phyloP scores from a whole-genome alignment of 2,113 vertebrate species.

The Notiomystis cincta region DNA sequence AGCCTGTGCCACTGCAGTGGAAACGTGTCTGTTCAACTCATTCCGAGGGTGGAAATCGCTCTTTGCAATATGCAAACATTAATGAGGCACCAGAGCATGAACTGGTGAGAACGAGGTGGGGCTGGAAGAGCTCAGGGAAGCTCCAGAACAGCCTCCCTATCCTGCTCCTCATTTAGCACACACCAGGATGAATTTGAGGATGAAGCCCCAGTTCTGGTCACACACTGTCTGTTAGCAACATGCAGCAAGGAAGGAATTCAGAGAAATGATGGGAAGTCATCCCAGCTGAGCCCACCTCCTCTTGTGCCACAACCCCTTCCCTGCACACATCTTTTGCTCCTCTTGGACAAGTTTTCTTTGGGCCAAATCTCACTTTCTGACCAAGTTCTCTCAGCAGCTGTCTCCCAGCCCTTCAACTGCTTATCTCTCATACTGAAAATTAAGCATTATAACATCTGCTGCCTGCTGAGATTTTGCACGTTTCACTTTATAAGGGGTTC shows the following conservation, averaged over 20 bases:
- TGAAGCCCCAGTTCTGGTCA: not conserved
- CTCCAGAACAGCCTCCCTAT: not conserved
- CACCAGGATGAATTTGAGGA: not conserved
- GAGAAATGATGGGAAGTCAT: not conserved
- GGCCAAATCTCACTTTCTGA: not conserved
- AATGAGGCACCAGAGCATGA: not conserved
- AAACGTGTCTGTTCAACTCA: not conserved
- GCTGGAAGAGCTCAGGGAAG: not conserved
- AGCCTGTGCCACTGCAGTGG: not conserved
- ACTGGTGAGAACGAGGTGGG: not conserved
- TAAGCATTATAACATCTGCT: not conserved
- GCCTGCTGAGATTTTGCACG: not conserved
- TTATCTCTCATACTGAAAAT: not conserved
- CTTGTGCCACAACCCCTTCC: not conserved
- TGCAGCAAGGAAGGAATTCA: not conserved
- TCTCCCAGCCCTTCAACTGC: not conserved
- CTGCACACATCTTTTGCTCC: not conserved
- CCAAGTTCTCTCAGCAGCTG: not conserved
- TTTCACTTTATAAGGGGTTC: not conserved
- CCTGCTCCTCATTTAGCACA: not conserved
- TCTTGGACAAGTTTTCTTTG: not conserved
- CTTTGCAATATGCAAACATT: not conserved
- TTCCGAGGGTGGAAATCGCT: not conserved
- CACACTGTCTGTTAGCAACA: accelerated
- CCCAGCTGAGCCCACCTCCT: not conserved